phyloP scores from a whole-genome alignment of 2,888 invertebrate species.

The Eustalomyia histrio region DNA sequence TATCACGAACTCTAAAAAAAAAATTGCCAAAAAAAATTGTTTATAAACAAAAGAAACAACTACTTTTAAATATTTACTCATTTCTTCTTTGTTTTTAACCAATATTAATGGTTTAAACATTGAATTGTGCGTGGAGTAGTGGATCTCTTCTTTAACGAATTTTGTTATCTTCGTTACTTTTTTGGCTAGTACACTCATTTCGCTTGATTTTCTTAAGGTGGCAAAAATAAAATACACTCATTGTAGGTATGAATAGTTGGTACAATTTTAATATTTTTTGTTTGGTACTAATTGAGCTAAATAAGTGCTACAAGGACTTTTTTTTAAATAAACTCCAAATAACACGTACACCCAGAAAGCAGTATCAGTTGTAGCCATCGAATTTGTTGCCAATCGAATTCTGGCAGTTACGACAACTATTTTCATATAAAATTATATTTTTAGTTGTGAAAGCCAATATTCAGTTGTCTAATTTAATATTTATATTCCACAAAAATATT shows the following conservation, averaged over 20 bases:
- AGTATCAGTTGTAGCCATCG: too few species aligned
- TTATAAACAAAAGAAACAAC: conserved; percentile 4
- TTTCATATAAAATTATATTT: too few species aligned
- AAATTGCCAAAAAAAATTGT: conserved; percentile 7
- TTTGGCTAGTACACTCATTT: neutral
- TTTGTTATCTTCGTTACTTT: neutral
- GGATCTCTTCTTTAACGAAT: neutral
- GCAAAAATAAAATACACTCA: conserved; percentile 8
- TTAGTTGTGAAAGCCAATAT: too few species aligned
- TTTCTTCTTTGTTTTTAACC: conserved; percentile 19
- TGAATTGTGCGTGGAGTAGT: conserved; percentile 31
- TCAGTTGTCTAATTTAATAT: too few species aligned
- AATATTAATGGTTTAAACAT: conserved; percentile 3
- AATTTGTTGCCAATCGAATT: too few species aligned
- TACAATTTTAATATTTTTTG: neutral
- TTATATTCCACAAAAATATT: too few species aligned
- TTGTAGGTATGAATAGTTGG: neutral
- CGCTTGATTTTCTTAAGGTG: conserved; percentile 2
- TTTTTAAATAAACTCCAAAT: too few species aligned
- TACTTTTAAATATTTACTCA: conserved; percentile 11
- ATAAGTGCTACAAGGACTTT: neutral
- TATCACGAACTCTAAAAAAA: conserved; percentile 59
- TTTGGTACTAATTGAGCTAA: neutral
- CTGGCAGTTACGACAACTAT: too few species aligned
- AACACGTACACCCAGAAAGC: too few species aligned